Evolutionary conservation across 2,888 invertebrate species (phyloP).

Genomic region (Scaptomyza reducta): DNA sequence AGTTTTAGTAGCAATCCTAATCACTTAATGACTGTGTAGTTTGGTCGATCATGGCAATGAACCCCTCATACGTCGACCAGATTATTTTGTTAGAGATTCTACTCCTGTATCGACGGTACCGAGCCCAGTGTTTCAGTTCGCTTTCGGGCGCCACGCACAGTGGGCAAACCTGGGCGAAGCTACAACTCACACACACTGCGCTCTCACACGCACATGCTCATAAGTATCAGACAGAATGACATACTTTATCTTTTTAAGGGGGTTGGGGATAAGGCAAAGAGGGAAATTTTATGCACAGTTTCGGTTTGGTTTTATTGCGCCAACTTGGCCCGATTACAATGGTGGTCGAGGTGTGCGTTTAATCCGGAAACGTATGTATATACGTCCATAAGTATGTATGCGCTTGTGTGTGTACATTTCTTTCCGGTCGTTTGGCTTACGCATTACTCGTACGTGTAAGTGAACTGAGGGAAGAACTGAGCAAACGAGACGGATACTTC

Average conservation of each 20-base stretch:
- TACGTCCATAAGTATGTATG: slow-evolving; percentile 52
- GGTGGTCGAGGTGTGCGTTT: slow-evolving; percentile 61
- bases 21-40: background rate
- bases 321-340: slow-evolving; percentile 66
- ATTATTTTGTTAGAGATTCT: background rate
- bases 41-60: background rate
- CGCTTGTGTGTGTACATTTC: background rate
- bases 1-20: too few species aligned
- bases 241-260: slow-evolving; percentile 32
- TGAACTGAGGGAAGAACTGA: slow-evolving; percentile 25
- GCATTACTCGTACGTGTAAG: slow-evolving; percentile 71
- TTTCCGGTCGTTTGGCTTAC: slow-evolving; percentile 76
- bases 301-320: slow-evolving; percentile 71
- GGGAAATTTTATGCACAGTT: slow-evolving; percentile 57
- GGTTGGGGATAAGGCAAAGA: slow-evolving; percentile 16
- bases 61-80: background rate
- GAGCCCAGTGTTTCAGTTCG: background rate
- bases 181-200: background rate
- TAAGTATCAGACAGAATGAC: slow-evolving; percentile 27
- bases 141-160: background rate
- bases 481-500: slow-evolving; percentile 54
- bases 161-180: background rate
- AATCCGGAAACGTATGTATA: slow-evolving; percentile 80
- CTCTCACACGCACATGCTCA: background rate
- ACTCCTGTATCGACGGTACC: background rate